phyloP scores from a whole-genome alignment of 2,113 vertebrate genomes.

The Pachypanchax playfairii region DNA sequence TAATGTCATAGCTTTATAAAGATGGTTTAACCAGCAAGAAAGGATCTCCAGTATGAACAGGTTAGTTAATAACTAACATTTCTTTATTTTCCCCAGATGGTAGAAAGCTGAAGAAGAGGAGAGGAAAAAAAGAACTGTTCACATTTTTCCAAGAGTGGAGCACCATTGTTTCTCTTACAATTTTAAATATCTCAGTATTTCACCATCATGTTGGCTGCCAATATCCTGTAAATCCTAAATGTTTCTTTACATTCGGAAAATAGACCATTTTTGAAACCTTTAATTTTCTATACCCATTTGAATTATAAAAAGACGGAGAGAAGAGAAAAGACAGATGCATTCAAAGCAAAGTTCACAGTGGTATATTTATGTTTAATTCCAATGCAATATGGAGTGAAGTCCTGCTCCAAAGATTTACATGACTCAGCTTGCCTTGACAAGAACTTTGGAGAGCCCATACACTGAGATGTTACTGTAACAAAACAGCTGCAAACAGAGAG shows the following conservation, averaged over 20 bases:
- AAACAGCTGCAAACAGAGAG: constrained; percentile 83
- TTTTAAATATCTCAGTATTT: constrained; percentile 88
- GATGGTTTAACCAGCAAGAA: too few species aligned
- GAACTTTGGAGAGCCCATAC: constrained; percentile 65
- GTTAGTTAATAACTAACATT: too few species aligned
- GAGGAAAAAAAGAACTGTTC: constrained; percentile 61
- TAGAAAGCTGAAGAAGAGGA: constrained; percentile 90
- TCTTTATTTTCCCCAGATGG: constrained; percentile 81
- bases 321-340: constrained; percentile 63
- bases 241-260: constrained; percentile 83
- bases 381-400: constrained; percentile 79
- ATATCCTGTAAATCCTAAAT: constrained; percentile 82
- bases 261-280: constrained; percentile 75
- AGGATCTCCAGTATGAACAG: too few species aligned
- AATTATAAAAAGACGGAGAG: constrained; percentile 36
- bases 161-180: constrained; percentile 82
- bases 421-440: constrained; percentile 67
- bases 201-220: constrained; percentile 87
- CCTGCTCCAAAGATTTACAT: constrained; percentile 67
- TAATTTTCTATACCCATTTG: constrained; percentile 72
- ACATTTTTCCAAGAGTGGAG: constrained; percentile 78
- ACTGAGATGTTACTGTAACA: constrained; percentile 78
- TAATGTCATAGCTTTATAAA: too few species aligned
- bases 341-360: constrained; percentile 63
- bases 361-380: constrained; percentile 80